These are phyloP conservation scores for Eupithecia pulchellata DNA, from an alignment of 2,888 invertebrate species.

Conservation along the genomic window DNA sequence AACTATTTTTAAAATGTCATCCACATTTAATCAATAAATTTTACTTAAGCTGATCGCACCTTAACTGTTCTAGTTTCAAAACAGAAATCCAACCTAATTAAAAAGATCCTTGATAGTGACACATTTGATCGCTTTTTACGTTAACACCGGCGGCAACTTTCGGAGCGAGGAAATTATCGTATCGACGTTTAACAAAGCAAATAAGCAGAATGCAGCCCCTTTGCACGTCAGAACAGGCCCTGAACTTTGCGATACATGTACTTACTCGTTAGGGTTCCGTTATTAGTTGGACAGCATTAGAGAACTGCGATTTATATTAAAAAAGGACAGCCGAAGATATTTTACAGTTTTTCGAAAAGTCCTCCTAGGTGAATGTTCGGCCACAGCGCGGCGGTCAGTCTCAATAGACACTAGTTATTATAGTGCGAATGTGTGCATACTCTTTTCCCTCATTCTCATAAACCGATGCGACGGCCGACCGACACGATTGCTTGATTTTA, in stretches of 20 bases:
- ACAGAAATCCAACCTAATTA: not conserved
- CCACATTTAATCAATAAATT: too few relatives aligned
- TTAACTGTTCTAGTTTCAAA: not conserved
- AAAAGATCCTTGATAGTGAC: conserved; percentile 1
- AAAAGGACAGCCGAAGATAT: not conserved
- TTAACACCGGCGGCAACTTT: conserved; percentile 9
- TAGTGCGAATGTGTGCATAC: too few relatives aligned
- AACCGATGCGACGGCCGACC: too few relatives aligned
- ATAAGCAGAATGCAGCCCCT: conserved; percentile 41
- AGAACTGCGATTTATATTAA: not conserved
- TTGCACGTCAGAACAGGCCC: conserved; percentile 60
- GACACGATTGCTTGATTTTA: too few relatives aligned
- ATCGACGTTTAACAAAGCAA: conserved; percentile 21
- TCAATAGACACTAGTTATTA: too few relatives aligned
- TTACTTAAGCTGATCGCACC: not conserved
- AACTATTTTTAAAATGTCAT: too few relatives aligned
- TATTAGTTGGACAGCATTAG: not conserved
- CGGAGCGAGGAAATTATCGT: conserved; percentile 12
- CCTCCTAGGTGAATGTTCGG: too few relatives aligned
- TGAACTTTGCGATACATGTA: conserved; percentile 58
- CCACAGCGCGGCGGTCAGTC: too few relatives aligned
- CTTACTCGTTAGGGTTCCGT: conserved; percentile 53
- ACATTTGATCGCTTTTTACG: conserved; percentile 14
- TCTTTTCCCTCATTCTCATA: too few relatives aligned
- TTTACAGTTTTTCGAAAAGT: not conserved